These are phyloP conservation scores for Ceratosolen solmsi DNA, from an alignment of 1,140 invertebrate species.

Conservation along the genomic window DNA sequence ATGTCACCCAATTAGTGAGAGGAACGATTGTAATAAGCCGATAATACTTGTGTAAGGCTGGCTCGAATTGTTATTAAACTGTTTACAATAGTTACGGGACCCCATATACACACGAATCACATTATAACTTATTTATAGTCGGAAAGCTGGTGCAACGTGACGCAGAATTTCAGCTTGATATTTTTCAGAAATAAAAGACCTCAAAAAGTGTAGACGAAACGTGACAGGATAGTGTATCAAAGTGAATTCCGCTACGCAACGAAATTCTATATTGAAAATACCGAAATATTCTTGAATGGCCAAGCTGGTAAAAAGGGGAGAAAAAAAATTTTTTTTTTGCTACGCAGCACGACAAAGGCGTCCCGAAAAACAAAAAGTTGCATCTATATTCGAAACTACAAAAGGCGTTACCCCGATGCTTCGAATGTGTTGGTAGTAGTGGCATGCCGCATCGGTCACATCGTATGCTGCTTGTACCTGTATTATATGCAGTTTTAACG, in stretches of 20 bases:
- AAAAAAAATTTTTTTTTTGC: not conserved
- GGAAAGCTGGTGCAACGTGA: too few species aligned
- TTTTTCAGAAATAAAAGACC: not conserved
- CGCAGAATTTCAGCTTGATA: not conserved
- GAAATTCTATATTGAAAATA: conserved; percentile 46
- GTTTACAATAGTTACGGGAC: too few species aligned
- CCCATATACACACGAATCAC: too few species aligned
- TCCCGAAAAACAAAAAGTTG: conserved; percentile 31
- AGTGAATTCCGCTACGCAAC: conserved; percentile 38
- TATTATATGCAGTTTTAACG: conserved; percentile 8
- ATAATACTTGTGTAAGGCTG: too few species aligned
- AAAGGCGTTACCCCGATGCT: conserved; percentile 24
- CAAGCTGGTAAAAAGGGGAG: conserved; percentile 9
- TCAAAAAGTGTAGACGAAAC: not conserved
- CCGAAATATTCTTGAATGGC: conserved; percentile 47
- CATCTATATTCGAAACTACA: conserved; percentile 8
- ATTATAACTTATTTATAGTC: too few species aligned
- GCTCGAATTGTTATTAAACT: too few species aligned
- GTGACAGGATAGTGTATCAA: conserved; percentile 37
- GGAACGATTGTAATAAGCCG: too few species aligned
- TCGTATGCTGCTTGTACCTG: not conserved
- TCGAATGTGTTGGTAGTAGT: not conserved
- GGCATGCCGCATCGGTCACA: not conserved
- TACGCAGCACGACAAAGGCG: conserved; percentile 33
- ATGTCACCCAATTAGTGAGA: too few species aligned